Percentiles rank a stretch among this genome's conserved stretches.
Conservation (phyloP, 2,888 invertebrate genomes). For the Clivina fossor region DNA sequence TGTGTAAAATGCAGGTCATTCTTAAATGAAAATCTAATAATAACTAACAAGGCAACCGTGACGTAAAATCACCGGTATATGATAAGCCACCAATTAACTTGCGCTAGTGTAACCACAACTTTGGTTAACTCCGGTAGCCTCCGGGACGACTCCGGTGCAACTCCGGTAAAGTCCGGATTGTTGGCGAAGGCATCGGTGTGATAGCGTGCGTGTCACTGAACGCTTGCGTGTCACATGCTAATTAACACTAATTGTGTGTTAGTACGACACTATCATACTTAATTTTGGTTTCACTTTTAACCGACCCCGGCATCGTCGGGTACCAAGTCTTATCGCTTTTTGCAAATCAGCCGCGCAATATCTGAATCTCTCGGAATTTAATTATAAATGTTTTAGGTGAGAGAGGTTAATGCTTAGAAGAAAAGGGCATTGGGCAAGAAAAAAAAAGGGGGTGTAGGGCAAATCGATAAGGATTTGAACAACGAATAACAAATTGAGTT, state of each 20-base stretch:
- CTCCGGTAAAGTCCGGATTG: conserved; percentile 5
- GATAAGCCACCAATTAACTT: conserved; percentile 10
- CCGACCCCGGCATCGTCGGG: conserved; percentile 2
- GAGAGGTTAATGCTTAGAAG: not conserved
- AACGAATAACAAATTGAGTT: no score
- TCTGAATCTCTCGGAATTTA: conserved; percentile 9
- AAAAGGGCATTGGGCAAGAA: no score
- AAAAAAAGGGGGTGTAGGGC: not conserved
- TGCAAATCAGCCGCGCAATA: conserved; percentile 14
- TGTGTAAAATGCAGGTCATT: no score
- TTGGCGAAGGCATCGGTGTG: conserved; percentile 5
- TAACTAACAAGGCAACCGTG: no score
- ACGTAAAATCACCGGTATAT: conserved; percentile 7
- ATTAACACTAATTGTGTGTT: conserved; percentile 34
- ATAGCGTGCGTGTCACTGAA: conserved; percentile 8
- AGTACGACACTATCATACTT: conserved; percentile 31
- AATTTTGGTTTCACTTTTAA: conserved; percentile 33
- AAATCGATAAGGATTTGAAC: not conserved
- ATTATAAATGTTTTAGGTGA: conserved; percentile 13
- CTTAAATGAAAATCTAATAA: no score
- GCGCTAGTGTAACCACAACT: no score
- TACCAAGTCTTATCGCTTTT: conserved; percentile 11
- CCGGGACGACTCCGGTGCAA: not conserved
- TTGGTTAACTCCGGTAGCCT: no score
- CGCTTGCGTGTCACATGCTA: conserved; percentile 26